These are phyloP conservation scores for Automeris io DNA, from an alignment of 2,888 invertebrate genomes.

Conservation along the genomic window DNA sequence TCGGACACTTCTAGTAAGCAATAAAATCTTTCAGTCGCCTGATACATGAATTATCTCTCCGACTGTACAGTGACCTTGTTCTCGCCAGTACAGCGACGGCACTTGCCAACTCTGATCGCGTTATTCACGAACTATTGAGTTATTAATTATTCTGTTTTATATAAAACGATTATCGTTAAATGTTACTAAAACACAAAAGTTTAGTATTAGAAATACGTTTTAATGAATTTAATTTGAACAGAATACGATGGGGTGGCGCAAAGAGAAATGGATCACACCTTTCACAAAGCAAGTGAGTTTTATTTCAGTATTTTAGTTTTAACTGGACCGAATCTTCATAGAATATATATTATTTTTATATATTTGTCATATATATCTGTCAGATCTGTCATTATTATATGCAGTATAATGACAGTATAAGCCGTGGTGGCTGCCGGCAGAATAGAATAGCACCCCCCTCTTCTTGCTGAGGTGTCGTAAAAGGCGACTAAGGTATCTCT, in stretches of 20 bases:
- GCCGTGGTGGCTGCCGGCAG: no score
- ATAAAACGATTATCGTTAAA: not conserved
- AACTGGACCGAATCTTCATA: not conserved
- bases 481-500: no score
- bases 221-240: not conserved
- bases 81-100: not conserved
- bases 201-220: not conserved
- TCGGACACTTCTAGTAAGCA: no score
- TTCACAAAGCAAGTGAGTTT: constrained; percentile 20
- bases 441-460: no score
- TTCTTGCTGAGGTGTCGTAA: no score
- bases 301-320: not conserved
- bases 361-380: not conserved
- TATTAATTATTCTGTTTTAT: not conserved
- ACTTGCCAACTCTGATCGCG: not conserved
- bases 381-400: no score
- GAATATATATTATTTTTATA: not conserved
- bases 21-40: no score
- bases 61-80: not conserved
- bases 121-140: constrained; percentile 5
- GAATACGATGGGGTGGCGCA: constrained; percentile 3
- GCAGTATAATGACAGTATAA: no score
- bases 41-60: no score
- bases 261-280: constrained; percentile 15
- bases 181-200: not conserved